Conservation (phyloP, 2,888 invertebrate genomes). For the Megamerina dolium region DNA sequence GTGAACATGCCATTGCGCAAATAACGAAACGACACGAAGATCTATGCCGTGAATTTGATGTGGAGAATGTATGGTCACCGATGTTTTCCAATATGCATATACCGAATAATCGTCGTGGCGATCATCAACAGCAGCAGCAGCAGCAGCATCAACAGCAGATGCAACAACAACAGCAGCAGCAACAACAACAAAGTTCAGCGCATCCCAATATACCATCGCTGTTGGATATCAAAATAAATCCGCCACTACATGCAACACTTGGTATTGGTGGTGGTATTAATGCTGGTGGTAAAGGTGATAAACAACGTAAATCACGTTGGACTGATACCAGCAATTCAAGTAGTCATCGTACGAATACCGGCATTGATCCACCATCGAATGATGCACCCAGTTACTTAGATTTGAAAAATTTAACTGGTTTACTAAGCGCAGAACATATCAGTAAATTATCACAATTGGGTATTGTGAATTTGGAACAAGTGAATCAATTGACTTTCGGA, state of each 20-base stretch:
- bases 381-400: conserved; percentile 49
- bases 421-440: conserved; percentile 56
- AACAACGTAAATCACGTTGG: conserved; percentile 48
- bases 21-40: conserved; percentile 52
- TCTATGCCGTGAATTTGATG: conserved; percentile 48
- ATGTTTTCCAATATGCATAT: conserved; percentile 19
- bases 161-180: conserved; percentile 17
- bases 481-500: conserved; percentile 57
- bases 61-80: conserved; percentile 36
- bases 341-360: conserved; percentile 1
- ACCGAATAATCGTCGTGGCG: conserved; percentile 15
- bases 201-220: conserved; percentile 39
- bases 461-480: conserved; percentile 57
- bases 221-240: conserved; percentile 46
- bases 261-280: conserved; percentile 2
- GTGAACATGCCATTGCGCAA: conserved; percentile 63
- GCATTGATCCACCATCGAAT: conserved; percentile 19
- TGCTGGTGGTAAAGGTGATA: conserved; percentile 26
- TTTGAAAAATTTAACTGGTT: conserved; percentile 56
- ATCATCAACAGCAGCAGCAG: conserved; percentile 16
- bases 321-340: conserved; percentile 27
- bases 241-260: conserved; percentile 26
- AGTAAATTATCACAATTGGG: conserved; percentile 57
- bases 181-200: conserved; percentile 17
- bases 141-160: conserved; percentile 17